These are phyloP conservation scores for Xerus rutilus DNA, from an alignment of 2,797 vertebrate species.

Conservation along the genomic window DNA sequence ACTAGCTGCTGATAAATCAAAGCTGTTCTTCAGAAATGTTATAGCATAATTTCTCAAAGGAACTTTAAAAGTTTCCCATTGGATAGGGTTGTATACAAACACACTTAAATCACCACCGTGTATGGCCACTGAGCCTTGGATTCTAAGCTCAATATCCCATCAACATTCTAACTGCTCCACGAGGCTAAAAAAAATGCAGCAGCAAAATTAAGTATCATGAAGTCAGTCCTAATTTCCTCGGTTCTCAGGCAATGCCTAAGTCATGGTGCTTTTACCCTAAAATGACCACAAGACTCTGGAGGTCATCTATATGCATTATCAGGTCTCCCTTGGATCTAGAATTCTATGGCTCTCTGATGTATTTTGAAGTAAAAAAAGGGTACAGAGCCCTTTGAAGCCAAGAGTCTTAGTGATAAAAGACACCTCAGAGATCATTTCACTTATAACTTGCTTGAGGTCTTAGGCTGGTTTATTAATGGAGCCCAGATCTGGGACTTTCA, in stretches of 20 bases:
- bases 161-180: background rate
- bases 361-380: background rate
- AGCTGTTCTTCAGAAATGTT: slow-evolving; percentile 34
- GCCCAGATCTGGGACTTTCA: background rate
- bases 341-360: background rate
- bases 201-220: background rate
- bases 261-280: background rate
- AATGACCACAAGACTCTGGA: background rate
- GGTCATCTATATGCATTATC: too few species aligned
- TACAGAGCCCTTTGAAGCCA: background rate
- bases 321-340: background rate
- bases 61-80: slow-evolving; percentile 57
- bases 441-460: background rate
- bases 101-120: slow-evolving; percentile 36
- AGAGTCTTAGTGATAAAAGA: background rate
- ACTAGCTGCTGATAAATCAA: slow-evolving; percentile 61
- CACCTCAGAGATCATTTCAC: background rate
- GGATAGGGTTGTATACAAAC: slow-evolving; percentile 43
- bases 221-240: background rate
- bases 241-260: too few species aligned
- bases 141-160: background rate
- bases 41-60: slow-evolving; percentile 65
- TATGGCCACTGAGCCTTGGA: background rate
- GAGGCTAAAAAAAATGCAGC: background rate
- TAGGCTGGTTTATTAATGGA: background rate